Evolutionary conservation across 2,113 vertebrate genomes (phyloP).

Genomic region (Nothocercus nigrocapillus): DNA sequence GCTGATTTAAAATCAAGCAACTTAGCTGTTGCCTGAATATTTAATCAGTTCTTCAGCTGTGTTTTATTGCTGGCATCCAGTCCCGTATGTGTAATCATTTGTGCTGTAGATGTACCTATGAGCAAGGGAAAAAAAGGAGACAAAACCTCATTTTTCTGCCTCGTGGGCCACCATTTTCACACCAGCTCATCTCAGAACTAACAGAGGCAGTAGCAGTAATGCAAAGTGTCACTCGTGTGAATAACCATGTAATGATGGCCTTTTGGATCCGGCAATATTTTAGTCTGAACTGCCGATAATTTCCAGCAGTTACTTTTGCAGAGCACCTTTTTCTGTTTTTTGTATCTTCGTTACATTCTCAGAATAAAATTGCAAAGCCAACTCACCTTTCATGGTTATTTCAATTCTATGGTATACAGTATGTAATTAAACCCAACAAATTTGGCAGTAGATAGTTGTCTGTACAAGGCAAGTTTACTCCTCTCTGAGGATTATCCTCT

Average conservation of each 20-base stretch:
- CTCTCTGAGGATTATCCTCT: background rate
- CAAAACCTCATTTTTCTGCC: background rate
- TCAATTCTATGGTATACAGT: background rate
- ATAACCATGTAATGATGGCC: background rate
- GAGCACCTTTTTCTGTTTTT: background rate
- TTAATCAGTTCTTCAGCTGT: conserved; percentile 34
- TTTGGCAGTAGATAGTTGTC: background rate
- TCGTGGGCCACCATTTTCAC: background rate
- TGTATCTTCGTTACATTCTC: background rate
- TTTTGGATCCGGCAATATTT: conserved; percentile 24
- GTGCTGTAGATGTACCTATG: background rate
- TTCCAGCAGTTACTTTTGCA: conserved; percentile 37
- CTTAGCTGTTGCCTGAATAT: background rate
- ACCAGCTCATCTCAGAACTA: background rate
- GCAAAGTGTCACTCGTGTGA: background rate
- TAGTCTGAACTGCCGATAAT: conserved; percentile 7
- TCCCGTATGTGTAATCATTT: background rate
- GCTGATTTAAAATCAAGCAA: conserved; percentile 15
- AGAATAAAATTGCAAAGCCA: background rate
- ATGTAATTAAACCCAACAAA: background rate
- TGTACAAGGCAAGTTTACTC: background rate
- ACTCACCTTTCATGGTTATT: background rate
- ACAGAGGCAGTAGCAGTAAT: background rate
- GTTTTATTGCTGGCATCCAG: conserved; percentile 19
- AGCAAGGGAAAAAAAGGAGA: background rate